A percentile compares a stretch with the other conserved stretches of the same genome.
Conservation (phyloP, 2,797 vertebrate species). For the Cyprinella venusta region DNA sequence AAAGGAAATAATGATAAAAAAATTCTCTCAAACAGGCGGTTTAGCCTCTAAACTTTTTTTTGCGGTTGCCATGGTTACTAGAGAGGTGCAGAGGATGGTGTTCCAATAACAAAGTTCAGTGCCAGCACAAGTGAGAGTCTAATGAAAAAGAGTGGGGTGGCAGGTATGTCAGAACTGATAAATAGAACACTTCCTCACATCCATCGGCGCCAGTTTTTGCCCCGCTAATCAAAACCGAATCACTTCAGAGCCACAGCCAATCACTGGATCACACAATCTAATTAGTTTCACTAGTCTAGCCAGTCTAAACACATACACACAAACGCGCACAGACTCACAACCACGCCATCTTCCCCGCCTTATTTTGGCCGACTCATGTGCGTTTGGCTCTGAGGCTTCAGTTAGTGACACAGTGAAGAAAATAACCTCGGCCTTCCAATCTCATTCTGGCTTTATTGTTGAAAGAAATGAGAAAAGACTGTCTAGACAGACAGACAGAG, state of each 20-base stretch:
- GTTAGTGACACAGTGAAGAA: conserved; percentile 27
- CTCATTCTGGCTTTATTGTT: conserved; percentile 45
- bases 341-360: conserved; percentile 10
- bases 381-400: conserved; percentile 33
- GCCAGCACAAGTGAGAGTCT: conserved; percentile 70
- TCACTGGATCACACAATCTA: conserved; percentile 49
- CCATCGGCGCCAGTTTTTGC: conserved; percentile 41
- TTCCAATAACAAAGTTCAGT: conserved; percentile 70
- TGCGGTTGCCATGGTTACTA: conserved; percentile 79
- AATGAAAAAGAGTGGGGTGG: conserved; percentile 71
- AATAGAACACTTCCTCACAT: conserved; percentile 59
- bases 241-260: conserved; percentile 49
- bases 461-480: conserved; percentile 51
- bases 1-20: conserved; percentile 17
- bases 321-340: conserved; percentile 10
- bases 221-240: conserved; percentile 61
- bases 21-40: conserved; percentile 57
- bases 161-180: conserved; percentile 64
- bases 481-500: conserved; percentile 27
- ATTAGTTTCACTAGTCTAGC: conserved; percentile 53
- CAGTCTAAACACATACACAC: conserved; percentile 36
- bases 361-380: conserved; percentile 32
- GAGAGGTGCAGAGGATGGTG: conserved; percentile 60
- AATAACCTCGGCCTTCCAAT: conserved; percentile 42
- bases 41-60: conserved; percentile 69